Evolutionary conservation across 2,888 invertebrate species (phyloP).

Genomic region (Drosophila atripex): DNA sequence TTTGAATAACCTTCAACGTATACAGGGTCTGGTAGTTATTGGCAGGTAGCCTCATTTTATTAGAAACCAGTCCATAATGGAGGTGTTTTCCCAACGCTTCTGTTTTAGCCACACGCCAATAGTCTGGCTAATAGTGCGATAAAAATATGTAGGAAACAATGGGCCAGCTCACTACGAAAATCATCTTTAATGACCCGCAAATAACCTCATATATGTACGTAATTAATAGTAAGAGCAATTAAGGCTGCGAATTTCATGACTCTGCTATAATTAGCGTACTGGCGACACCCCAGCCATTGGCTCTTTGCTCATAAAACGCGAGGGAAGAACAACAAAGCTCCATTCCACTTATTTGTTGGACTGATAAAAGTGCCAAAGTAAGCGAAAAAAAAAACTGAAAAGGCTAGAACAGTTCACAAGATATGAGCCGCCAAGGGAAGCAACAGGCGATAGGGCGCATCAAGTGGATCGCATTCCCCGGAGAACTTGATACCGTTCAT

Average conservation of each 20-base stretch:
- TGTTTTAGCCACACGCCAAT: slow-evolving; percentile 32
- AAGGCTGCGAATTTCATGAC: slow-evolving; percentile 19
- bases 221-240: slow-evolving; percentile 38
- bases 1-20: background rate
- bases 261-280: slow-evolving; percentile 38
- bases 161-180: slow-evolving; percentile 21
- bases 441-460: slow-evolving; percentile 44
- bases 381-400: slow-evolving; percentile 17
- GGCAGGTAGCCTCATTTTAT: slow-evolving; percentile 29
- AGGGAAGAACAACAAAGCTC: slow-evolving; percentile 27
- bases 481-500: slow-evolving; percentile 21
- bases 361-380: slow-evolving; percentile 38
- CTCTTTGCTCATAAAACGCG: slow-evolving; percentile 18
- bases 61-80: slow-evolving; percentile 7
- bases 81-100: background rate
- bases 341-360: slow-evolving; percentile 17
- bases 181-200: slow-evolving; percentile 19
- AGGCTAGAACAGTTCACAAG: slow-evolving; percentile 13
- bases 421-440: slow-evolving; percentile 17
- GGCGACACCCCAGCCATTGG: slow-evolving; percentile 21
- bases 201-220: slow-evolving; percentile 20
- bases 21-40: background rate
- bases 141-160: slow-evolving; percentile 22
- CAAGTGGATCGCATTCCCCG: slow-evolving; percentile 23
- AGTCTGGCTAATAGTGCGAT: slow-evolving; percentile 22